Evolutionary conservation across 2,888 invertebrate species (phyloP), one percentile per base, ranked within the genome.

Genomic region (Heliconius ethilla): DNA sequence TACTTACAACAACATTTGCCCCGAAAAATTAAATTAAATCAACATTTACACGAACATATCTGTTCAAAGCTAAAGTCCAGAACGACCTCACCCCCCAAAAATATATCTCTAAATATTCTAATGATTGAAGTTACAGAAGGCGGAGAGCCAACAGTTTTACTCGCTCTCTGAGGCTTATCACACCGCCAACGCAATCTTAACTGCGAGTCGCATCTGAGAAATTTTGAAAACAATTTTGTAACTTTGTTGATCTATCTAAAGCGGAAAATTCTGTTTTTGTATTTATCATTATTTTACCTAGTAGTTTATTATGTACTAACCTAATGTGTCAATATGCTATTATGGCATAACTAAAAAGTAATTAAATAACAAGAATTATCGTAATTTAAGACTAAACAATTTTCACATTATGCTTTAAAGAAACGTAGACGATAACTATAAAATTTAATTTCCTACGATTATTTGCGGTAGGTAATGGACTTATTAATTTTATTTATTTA

Each of bases 201-300:
- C 67, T 37, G 37, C 40, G 40, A 69, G 25, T 25, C 13, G 25
- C 40, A 40, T 67, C 67, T 67, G 40, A 67, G 37, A 67, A 67
- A 40, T 40, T 40, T 67, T 67, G 37, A 67, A 40, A 59, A 27
- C 40, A 18, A 76, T 55, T 18, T 27, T 55, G 51, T 18, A 59
- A 15, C 29, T 27, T 51, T 62, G 9, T 62, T 62, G 11, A 13
- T 25, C 62, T 62, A n/a, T 10, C 25, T 25, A 62, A 62, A n/a
- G 13, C n/a, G 11, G 3, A 63, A 25, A 25, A 63, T 63, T 25
- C 62, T 27, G 5, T 27, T 25, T 62, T 6, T 63, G 13, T 11
- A 27, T 63, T 63, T 63, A 63, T 63, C 63, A 15, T 13, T 15
- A 63, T 25, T 27, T 62, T 15, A 63, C 63, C 6, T 27, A 25